Evolutionary conservation across 2,113 vertebrate species (phyloP), one percentile per base, ranked within the genome.

Genomic region (Amazona guildingii): DNA sequence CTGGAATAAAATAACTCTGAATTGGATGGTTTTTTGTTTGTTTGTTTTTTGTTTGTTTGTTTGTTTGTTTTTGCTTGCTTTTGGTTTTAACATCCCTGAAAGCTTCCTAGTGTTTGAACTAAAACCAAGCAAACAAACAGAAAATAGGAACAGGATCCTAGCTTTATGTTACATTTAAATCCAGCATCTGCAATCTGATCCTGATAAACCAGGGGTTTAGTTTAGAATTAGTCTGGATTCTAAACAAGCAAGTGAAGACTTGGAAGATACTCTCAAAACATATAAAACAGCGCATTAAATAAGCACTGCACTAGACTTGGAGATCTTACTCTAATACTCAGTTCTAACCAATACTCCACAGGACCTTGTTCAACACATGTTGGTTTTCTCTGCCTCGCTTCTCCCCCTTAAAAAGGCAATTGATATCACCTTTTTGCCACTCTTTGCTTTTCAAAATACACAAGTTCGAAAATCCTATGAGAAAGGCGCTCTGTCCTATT

Each of bases 121-220:
- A 41, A 90, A 85, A 95, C 23, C 52, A 95, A 96, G 33, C 62
- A 79, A 92, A 75, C 49, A 88, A 93, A 78, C 14, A 84, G 49
- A 88, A 92, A 92, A 57, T 25, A 9, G 33, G 87, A 79, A 90
- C 76, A 96, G 87, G 68, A 90, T 90, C 54, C 67, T 18, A 88
- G 72, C 28, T 72, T 96, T 66, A 57, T 4, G 11, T 86, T 90
- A 83, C 44, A 16, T 52, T 87, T 87, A 48, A 66, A 95, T 82
- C 54, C 80, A 96, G 39, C 48, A 82, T 51, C 52, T 68, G 66
- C 46, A 82, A 89, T 39, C 33, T n/a, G 33, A 95, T 79, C 86
- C 73, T 19, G 2, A 87, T 27, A 88, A 95, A 95, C 61, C 48
- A 82, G 27, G 10, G 17, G 6, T 4, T 82, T 89, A 87, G 31